A percentile compares a stretch with the other conserved stretches of the same genome.
phyloP scores from a whole-genome alignment of 2,888 invertebrate genomes.

The Chrysolina americana region DNA sequence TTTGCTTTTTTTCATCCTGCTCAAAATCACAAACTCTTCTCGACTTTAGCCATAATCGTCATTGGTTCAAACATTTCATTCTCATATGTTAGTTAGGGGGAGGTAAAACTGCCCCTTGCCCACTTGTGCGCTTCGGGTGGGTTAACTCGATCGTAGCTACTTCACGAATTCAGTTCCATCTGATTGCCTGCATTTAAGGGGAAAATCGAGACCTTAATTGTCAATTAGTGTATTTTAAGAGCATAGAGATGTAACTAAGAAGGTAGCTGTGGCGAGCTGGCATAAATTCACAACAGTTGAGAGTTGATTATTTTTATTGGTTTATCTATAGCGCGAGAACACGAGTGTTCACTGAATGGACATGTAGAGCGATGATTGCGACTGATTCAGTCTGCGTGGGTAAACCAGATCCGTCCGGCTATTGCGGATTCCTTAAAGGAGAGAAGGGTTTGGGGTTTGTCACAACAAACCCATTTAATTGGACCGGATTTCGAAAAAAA shows the following conservation, averaged over 20 bases:
- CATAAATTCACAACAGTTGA: slow-evolving; percentile 65
- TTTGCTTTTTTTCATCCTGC: no score
- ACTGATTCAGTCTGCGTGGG: slow-evolving; percentile 61
- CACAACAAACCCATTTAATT: slow-evolving; percentile 18
- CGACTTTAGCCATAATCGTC: no score
- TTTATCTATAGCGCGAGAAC: slow-evolving; percentile 64
- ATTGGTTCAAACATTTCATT: no score
- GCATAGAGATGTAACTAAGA: slow-evolving; percentile 61
- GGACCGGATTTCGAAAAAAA: slow-evolving; percentile 6
- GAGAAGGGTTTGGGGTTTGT: slow-evolving; percentile 18
- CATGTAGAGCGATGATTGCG: slow-evolving; percentile 65
- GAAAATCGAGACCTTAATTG: slow-evolving; percentile 56
- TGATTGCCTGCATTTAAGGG: slow-evolving; percentile 44
- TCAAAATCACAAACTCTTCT: no score
- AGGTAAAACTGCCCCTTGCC: not conserved
- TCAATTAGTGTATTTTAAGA: slow-evolving; percentile 61
- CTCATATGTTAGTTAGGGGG: not conserved
- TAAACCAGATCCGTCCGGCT: slow-evolving; percentile 56
- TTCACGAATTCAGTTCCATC: slow-evolving; percentile 33
- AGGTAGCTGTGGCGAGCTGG: slow-evolving; percentile 57
- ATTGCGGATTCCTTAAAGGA: slow-evolving; percentile 29
- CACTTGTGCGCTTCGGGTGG: not conserved
- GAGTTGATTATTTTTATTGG: slow-evolving; percentile 62
- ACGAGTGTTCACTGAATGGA: slow-evolving; percentile 67
- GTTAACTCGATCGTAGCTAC: slow-evolving; percentile 30